Evolutionary conservation across 2,888 invertebrate genomes (phyloP), one percentile per base, ranked within the genome.

Genomic region (Neocrepidodera transversa): DNA sequence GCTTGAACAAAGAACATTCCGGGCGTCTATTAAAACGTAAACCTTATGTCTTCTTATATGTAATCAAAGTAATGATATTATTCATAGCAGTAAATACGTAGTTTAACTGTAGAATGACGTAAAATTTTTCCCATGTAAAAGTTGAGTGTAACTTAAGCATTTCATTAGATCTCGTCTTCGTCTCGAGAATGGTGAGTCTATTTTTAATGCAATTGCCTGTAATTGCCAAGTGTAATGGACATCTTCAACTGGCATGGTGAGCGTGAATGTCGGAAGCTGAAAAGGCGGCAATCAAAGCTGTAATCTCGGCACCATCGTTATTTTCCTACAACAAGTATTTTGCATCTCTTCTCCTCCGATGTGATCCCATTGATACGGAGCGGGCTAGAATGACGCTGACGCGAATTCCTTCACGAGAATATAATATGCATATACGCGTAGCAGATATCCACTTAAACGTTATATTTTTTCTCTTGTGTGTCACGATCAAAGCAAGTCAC

Each of bases 401-500:
- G 62, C 48, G 62, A 60, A 64, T 52, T 60, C 51, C 57, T 55
- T 65, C 63, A 61, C 60, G 62, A 62, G 65, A 69, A 69, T 64
- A 67, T 69, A 72, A 72, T 71, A 72, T 73, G 71, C 72, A 71
- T 72, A 74, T 73, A 70, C 75, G 72, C 71, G 71, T 73, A 71
- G 72, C 70, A 74, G 71, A 74, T 74, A 74, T 72, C 74, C 71
- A 74, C 72, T 75, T 74, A 73, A 73, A 72, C 71, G 71, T 69
- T 70, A 63, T 68, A 69, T 73, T 71, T 71, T 73, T 75, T 73
- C 68, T 63, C 65, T 65, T 66, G 72, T 74, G 70, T 76, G 76
- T 77, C 77, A 77, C 76, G 77, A 77, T 74, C 74, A 65, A 70
- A 71, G 68, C 73, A 63, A 75, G 77, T 77, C 77, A 77, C 77